Evolutionary conservation across 2,797 vertebrate genomes (phyloP), one percentile per base, ranked within the genome.

Genomic region (Centropyge bicolor): DNA sequence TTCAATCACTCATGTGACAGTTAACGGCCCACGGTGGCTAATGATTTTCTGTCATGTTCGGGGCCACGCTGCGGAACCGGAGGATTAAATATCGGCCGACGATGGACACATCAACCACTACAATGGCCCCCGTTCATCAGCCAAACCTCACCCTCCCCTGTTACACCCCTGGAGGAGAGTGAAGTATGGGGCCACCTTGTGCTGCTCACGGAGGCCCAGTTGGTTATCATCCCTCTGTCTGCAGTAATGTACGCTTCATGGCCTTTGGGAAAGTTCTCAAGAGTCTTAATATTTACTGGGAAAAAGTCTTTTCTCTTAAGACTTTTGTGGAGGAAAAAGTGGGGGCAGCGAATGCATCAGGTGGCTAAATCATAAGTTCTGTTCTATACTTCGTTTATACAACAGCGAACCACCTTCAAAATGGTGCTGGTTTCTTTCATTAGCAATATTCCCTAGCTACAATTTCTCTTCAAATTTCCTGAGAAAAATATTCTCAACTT

Each of bases 31-130:
- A 68, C 86, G 70, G 91, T 91, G 93, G 90, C 91, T 95, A 96
- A 96, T 95, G 95, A 96, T 96, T 95, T 95, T 92, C 93, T 93
- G 95, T 95, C 95, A 95, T 95, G 95, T 95, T 91, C 88, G 27
- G 27, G 92, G 81, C 80, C 84, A 79, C 74, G 81, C 89, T 69
- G 92, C 84, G 80, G 92, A 95, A 94, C 86, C 64, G 78, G 86
- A 87, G 92, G 92, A 95, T 95, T 95, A 95, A 95, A 94, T 94
- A 95, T 92, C 79, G 78, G 83, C 87, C 24, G 90, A 89, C 90
- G 87, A 93, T 89, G 94, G 94, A 93, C 92, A 91, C 94, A 92
- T 95, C 94, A 90, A 87, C 91, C 78, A 84, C 89, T 81, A 82
- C 90, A 90, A 93, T 86, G 88, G 89, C 86, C 86, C 72, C 70